Conservation (phyloP, 2,888 invertebrate genomes). For the Thereva nobilitata region DNA sequence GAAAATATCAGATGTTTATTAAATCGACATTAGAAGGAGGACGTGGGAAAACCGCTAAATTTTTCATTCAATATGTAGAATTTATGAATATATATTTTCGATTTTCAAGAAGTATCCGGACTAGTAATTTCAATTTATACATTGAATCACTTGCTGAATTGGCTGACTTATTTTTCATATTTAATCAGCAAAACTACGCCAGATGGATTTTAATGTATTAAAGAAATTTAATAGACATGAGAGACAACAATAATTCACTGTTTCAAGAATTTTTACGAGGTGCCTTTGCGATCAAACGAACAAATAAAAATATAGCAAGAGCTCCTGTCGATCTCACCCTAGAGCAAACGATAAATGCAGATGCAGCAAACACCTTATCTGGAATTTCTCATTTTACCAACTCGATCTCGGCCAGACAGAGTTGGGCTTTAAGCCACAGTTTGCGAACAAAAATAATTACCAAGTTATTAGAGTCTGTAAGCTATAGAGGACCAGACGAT, state of each 20-base stretch:
- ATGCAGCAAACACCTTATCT: too few species aligned
- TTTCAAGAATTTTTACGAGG: constrained; percentile 1
- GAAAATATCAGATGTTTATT: constrained; percentile 40
- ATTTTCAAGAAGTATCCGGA: constrained; percentile 45
- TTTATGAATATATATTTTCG: constrained; percentile 44
- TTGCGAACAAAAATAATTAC: too few species aligned
- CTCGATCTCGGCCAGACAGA: too few species aligned
- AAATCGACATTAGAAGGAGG: constrained; percentile 44
- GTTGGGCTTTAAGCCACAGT: too few species aligned
- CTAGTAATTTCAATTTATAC: constrained; percentile 46
- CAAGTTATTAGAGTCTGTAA: too few species aligned
- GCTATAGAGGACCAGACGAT: too few species aligned
- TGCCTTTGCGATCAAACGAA: background rate
- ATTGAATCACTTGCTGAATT: constrained; percentile 47
- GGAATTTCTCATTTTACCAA: too few species aligned
- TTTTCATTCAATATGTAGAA: constrained; percentile 45
- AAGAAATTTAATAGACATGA: constrained; percentile 41
- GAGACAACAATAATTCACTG: constrained; percentile 8
- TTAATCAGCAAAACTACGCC: constrained; percentile 51
- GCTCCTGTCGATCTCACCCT: too few species aligned
- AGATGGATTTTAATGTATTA: constrained; percentile 46
- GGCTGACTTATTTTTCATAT: constrained; percentile 48
- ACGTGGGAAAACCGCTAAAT: constrained; percentile 48
- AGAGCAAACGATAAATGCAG: too few species aligned
- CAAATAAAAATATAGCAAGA: too few species aligned